Evolutionary conservation across 2,113 vertebrate species (phyloP), one percentile per base, ranked within the genome.

Genomic region (Gadus chalcogrammus): DNA sequence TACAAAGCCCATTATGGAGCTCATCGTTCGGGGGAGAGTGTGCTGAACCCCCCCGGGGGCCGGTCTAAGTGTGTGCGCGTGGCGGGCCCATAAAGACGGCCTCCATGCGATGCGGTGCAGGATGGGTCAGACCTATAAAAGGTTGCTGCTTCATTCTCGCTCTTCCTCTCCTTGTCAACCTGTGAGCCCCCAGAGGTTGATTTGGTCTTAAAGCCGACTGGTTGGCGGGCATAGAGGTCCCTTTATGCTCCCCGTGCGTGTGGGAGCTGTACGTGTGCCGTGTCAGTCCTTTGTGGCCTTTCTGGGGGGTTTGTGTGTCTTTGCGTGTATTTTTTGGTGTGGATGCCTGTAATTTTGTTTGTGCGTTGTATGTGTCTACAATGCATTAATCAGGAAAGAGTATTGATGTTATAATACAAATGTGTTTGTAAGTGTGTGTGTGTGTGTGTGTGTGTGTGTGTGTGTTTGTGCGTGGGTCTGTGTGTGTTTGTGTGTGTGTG

Each of bases 81-180:
- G 52, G 35, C 53, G 35, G 59, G 42, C 62, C 60, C 55, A 38
- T 75, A 74, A 72, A 72, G 24, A 65, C 70, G 72, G 67, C 71
- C 65, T 68, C 65, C 55, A 31, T n/a, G 38, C 56, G 66, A 24
- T 71, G 67, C 71, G 70, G 60, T 22, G 4, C 56, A 56, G 53
- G 13, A 56, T 61, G 22, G 65, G 65, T 83, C 65, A 71, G 61
- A 75, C 65, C 68, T 38, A 75, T 83, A 74, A 78, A 85, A 65
- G 18, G 59, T 67, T 15, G n/a, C 68, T 73, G 35, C 66, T 65
- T 59, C 69, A 55, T 53, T 75, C 70, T 75, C 56, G 71, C 76
- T 71, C 74, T 71, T 56, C 66, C 16, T 64, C 53, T 35, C 60
- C 64, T 79, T 79, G 69, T 76, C 73, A 76, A 58, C 67, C n/a